Evolutionary conservation across 1,140 invertebrate species (phyloP).

Genomic region (Zophobas morio): DNA sequence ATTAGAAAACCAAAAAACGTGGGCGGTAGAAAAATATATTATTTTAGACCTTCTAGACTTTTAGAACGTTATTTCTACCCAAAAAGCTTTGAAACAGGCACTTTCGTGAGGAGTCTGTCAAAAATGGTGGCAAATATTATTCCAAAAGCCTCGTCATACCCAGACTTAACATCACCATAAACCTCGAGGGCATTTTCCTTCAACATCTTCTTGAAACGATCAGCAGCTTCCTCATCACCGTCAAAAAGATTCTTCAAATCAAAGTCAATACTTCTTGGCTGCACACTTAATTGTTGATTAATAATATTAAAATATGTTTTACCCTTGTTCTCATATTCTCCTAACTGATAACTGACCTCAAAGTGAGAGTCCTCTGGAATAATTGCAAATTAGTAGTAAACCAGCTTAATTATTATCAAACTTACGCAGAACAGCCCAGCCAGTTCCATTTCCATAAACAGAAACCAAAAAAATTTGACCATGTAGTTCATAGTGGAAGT

Average conservation of each 20-base stretch:
- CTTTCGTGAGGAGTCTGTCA: not conserved
- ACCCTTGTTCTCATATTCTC: too few relatives aligned
- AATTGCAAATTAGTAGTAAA: too few relatives aligned
- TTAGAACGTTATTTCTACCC: not conserved
- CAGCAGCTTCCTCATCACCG: conserved; percentile 6
- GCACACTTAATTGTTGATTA: not conserved
- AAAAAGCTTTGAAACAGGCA: not conserved
- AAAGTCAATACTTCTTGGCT: not conserved
- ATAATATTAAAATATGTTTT: not conserved
- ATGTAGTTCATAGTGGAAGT: too few relatives aligned
- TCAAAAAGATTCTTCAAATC: conserved; percentile 19
- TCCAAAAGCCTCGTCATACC: not conserved
- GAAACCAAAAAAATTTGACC: too few relatives aligned
- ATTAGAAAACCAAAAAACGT: too few relatives aligned
- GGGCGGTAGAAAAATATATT: too few relatives aligned
- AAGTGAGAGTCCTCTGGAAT: too few relatives aligned
- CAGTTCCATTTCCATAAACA: too few relatives aligned
- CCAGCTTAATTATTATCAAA: too few relatives aligned
- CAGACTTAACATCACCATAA: conserved; percentile 14
- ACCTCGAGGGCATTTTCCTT: conserved; percentile 18
- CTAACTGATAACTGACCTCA: too few relatives aligned
- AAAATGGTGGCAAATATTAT: not conserved
- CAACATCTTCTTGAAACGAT: not conserved
- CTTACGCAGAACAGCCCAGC: too few relatives aligned
- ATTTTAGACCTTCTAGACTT: too few relatives aligned